Percentiles rank a stretch among this genome's conserved stretches.
These are phyloP conservation scores for Helogale parvula DNA, from an alignment of 2,113 vertebrate species.

Conservation along the genomic window DNA sequence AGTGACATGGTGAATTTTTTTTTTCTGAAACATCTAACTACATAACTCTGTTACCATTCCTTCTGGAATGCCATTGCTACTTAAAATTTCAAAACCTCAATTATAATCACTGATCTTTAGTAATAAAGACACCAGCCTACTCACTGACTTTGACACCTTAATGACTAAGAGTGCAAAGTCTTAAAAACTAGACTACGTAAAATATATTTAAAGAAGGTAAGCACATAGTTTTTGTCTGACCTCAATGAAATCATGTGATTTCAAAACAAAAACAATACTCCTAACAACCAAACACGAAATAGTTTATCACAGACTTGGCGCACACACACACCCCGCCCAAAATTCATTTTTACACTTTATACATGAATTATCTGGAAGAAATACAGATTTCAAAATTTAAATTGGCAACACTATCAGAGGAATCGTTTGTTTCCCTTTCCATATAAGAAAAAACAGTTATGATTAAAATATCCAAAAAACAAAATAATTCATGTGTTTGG, in stretches of 20 bases:
- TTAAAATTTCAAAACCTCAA: slow-evolving; percentile 80
- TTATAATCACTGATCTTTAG: slow-evolving; percentile 79
- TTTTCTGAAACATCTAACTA: slow-evolving; percentile 60
- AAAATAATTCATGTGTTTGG: slow-evolving; percentile 3
- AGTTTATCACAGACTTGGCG: background rate
- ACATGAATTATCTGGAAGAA: background rate
- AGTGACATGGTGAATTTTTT: slow-evolving; percentile 23
- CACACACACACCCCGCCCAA: background rate
- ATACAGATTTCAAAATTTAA: background rate
- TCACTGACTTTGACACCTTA: slow-evolving; percentile 76
- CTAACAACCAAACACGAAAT: slow-evolving; percentile 24
- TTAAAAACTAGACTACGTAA: slow-evolving; percentile 71
- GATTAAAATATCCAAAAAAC: slow-evolving; percentile 4
- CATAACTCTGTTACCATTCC: slow-evolving; percentile 64
- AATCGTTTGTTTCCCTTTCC: background rate
- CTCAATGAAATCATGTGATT: background rate
- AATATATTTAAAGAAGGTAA: slow-evolving; percentile 51
- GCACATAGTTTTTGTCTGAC: slow-evolving; percentile 49
- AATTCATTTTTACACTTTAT: background rate
- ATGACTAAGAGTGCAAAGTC: slow-evolving; percentile 70
- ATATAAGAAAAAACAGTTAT: background rate
- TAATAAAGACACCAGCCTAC: slow-evolving; percentile 79
- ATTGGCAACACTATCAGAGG: background rate
- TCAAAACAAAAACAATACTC: slow-evolving; percentile 8
- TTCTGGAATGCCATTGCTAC: slow-evolving; percentile 69